These are phyloP conservation scores for Oxystoma pomonae DNA, from an alignment of 2,888 invertebrate species.

Conservation along the genomic window DNA sequence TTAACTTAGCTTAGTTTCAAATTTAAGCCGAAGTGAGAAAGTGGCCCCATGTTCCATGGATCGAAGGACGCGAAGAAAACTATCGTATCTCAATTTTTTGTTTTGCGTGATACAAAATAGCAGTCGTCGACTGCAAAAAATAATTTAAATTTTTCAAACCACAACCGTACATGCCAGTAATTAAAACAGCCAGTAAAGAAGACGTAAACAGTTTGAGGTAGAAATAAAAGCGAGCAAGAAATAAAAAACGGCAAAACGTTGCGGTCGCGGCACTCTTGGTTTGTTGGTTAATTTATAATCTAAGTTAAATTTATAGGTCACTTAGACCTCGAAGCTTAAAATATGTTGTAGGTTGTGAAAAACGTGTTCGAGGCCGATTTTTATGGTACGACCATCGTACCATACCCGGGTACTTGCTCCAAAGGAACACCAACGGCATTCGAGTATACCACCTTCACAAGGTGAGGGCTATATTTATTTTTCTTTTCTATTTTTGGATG, in stretches of 20 bases:
- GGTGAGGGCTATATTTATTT: too few relatives aligned
- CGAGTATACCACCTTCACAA: background rate
- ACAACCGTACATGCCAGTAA: constrained; percentile 10
- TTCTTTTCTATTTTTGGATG: too few relatives aligned
- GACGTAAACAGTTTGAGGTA: constrained; percentile 23
- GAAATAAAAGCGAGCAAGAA: constrained; percentile 12
- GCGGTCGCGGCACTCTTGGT: constrained; percentile 30
- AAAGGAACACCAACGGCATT: background rate
- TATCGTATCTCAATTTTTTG: too few relatives aligned
- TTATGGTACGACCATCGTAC: constrained; percentile 27
- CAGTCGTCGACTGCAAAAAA: too few relatives aligned
- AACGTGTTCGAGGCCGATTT: constrained; percentile 36
- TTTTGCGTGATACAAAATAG: too few relatives aligned
- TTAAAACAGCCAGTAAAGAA: constrained; percentile 24
- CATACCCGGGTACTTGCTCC: constrained; percentile 18
- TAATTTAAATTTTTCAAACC: background rate
- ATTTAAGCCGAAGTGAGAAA: too few relatives aligned
- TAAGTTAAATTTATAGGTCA: constrained; percentile 41
- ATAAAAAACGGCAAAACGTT: constrained; percentile 16
- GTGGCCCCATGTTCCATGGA: too few relatives aligned
- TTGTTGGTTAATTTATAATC: constrained; percentile 37
- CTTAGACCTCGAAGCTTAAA: constrained; percentile 36
- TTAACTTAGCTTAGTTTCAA: too few relatives aligned
- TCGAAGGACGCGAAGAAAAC: too few relatives aligned
- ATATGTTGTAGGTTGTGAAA: constrained; percentile 38